phyloP scores from a whole-genome alignment of 2,888 invertebrate genomes.

The Baccha elongata region DNA sequence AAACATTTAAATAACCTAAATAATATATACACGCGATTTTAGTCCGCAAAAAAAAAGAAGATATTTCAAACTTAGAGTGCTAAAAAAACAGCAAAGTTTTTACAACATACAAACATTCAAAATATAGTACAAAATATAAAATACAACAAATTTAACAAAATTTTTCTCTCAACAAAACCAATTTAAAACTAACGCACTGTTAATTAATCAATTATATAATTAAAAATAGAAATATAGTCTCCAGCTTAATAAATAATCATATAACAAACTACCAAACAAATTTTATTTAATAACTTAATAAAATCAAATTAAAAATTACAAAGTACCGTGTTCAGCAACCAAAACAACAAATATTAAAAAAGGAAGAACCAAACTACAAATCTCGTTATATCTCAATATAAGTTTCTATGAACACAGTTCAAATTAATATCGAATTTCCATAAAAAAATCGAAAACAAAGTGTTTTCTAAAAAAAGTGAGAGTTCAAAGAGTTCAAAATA shows the following conservation, averaged over 20 bases:
- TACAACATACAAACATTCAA: slow-evolving; percentile 69
- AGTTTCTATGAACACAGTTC: slow-evolving; percentile 73
- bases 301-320: slow-evolving; percentile 72
- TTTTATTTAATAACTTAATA: slow-evolving; percentile 69
- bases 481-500: slow-evolving; percentile 65
- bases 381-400: slow-evolving; percentile 63
- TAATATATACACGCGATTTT: slow-evolving; percentile 65
- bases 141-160: slow-evolving; percentile 52
- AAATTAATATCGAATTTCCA: slow-evolving; percentile 70
- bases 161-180: slow-evolving; percentile 61
- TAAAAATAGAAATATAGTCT: slow-evolving; percentile 56
- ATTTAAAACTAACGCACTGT: slow-evolving; percentile 73
- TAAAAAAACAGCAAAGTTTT: slow-evolving; percentile 63
- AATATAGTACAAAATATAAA: slow-evolving; percentile 73
- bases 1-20: slow-evolving; percentile 35
- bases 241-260: slow-evolving; percentile 67
- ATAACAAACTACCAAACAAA: slow-evolving; percentile 71
- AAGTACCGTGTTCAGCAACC: slow-evolving; percentile 74
- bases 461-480: slow-evolving; percentile 65
- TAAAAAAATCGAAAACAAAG: slow-evolving; percentile 53
- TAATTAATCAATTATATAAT: slow-evolving; percentile 63
- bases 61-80: slow-evolving; percentile 61
- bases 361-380: slow-evolving; percentile 68
- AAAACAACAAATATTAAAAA: slow-evolving; percentile 69
- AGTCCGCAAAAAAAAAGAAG: slow-evolving; percentile 56